Percentiles rank a stretch among this genome's conserved stretches.
phyloP scores from a whole-genome alignment of 2,888 invertebrate genomes.

The Cremastinae sp. region DNA sequence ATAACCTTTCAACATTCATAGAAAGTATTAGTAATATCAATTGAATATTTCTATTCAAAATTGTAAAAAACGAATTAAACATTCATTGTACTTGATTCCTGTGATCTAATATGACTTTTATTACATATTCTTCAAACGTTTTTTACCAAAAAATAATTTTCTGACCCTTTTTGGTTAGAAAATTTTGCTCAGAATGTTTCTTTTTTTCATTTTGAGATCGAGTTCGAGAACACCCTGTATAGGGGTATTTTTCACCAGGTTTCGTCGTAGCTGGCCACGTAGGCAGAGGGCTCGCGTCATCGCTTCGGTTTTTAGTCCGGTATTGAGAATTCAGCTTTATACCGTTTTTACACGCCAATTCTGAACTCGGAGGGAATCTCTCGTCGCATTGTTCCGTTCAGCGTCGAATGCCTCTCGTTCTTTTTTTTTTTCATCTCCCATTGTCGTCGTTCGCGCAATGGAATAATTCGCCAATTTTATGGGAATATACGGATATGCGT shows the following conservation, averaged over 20 bases:
- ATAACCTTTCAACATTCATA: no score
- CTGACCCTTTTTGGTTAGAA: no score
- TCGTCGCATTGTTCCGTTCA: slow-evolving; percentile 63
- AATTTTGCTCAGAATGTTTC: no score
- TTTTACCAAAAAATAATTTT: no score
- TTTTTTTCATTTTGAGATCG: no score
- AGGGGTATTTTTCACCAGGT: not conserved
- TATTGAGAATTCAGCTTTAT: slow-evolving; percentile 60
- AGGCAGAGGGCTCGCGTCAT: slow-evolving; percentile 14
- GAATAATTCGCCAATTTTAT: slow-evolving; percentile 74
- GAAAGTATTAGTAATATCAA: no score
- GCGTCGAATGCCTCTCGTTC: slow-evolving; percentile 56
- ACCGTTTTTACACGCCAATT: slow-evolving; percentile 59
- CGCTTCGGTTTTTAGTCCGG: slow-evolving; percentile 22
- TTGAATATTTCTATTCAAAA: no score
- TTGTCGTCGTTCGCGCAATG: slow-evolving; percentile 66
- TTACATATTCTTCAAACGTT: no score
- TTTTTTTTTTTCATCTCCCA: slow-evolving; percentile 62
- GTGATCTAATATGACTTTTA: no score
- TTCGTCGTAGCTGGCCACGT: not conserved
- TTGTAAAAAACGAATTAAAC: no score
- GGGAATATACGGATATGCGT: slow-evolving; percentile 49
- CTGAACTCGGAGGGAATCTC: slow-evolving; percentile 53
- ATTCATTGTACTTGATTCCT: no score
- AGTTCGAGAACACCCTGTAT: no score